Base-by-base conservation (phyloP, 2,797 vertebrate species). In the Chrysolophus pictus region DNA sequence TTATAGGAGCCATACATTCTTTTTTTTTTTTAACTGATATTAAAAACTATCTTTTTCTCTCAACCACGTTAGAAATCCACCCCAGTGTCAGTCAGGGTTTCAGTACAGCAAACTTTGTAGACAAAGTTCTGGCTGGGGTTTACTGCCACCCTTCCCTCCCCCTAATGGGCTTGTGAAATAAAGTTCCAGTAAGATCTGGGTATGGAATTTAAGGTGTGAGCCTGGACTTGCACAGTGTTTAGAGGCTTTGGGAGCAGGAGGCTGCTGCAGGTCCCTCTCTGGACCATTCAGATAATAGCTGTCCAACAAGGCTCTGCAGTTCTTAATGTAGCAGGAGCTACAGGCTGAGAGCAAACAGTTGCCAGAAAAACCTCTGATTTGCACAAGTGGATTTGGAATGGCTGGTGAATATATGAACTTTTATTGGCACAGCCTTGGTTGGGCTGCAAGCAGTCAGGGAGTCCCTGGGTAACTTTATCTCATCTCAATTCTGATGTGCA, bases 1-100 rank as follows among this genome's bases (percentile, higher is more conserved):
- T 98, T 97, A 97, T 96, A 97, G 97, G 94, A 75, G 80, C 91
- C 87, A 96, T 97, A 96, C 94, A 97, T 97, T 98, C 95, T 97
- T 97, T 96, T 96, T 94, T 96, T 94, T 31, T 87, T 31, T 87
- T 51, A 95, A 42, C 91, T 85, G 96, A 96, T 97, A 97, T 97
- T 97, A 98, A 98, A 98, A 97, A 96, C 95, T 96, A 96, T 97
- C 97, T 97, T 97, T 93, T 70, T 97, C 93, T 96, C 88, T 73
- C 59, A 90, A 68, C 86, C 84, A 70, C 55, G 90, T 86, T 91
- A 95, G 95, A 91, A 94, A 58, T 62, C 42, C 70, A 95, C 75
- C 91, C 74, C 29, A 3, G 62, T 70, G 91, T 93, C 95, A 79
- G 91, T 92, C 92, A 91, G 93, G 75, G 87, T 93, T 91, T 75